A percentile compares a stretch with the other conserved stretches of the same genome.
Conservation (phyloP, 2,797 vertebrate species). For the Australoheros facetus region DNA sequence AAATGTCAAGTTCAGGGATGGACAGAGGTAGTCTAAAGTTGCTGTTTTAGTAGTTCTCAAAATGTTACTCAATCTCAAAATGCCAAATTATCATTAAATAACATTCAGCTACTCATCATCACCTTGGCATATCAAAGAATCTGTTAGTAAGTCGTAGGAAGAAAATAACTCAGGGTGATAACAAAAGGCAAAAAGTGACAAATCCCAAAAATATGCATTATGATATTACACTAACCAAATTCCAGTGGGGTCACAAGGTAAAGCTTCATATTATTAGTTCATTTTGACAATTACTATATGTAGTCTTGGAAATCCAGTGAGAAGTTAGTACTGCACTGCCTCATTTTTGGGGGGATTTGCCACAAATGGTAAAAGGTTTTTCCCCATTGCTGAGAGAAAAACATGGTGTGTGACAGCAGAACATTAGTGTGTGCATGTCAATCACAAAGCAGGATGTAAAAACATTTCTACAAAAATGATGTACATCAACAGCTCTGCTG, state of each 20-base stretch:
- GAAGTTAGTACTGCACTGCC: slow-evolving; percentile 1
- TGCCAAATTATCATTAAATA: not conserved
- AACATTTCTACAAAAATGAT: slow-evolving; percentile 8
- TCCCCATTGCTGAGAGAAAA: slow-evolving; percentile 13
- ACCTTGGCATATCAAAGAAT: slow-evolving; percentile 42
- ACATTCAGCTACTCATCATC: slow-evolving; percentile 30
- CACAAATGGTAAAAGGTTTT: slow-evolving; percentile 38
- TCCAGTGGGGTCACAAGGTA: not conserved
- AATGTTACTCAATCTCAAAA: slow-evolving; percentile 13
- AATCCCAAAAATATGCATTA: slow-evolving; percentile 33
- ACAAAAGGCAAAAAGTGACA: slow-evolving; percentile 26
- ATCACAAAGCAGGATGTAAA: slow-evolving; percentile 15
- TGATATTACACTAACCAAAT: slow-evolving; percentile 24
- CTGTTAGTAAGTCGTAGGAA: slow-evolving; percentile 16
- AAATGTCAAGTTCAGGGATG: slow-evolving; percentile 57
- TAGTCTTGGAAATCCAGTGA: slow-evolving; percentile 23
- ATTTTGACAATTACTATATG: not conserved
- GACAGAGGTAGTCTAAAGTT: slow-evolving; percentile 49
- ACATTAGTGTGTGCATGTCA: slow-evolving; percentile 9
- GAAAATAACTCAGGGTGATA: slow-evolving; percentile 17
- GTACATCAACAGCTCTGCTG: not conserved
- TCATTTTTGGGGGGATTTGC: slow-evolving; percentile 36
- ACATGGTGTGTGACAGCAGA: slow-evolving; percentile 8
- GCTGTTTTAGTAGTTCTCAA: slow-evolving; percentile 1
- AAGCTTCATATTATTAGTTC: slow-evolving; percentile 11